Evolutionary conservation across 2,113 vertebrate genomes (phyloP), one percentile per base, ranked within the genome.

Genomic region (Ammodytes dubius): DNA sequence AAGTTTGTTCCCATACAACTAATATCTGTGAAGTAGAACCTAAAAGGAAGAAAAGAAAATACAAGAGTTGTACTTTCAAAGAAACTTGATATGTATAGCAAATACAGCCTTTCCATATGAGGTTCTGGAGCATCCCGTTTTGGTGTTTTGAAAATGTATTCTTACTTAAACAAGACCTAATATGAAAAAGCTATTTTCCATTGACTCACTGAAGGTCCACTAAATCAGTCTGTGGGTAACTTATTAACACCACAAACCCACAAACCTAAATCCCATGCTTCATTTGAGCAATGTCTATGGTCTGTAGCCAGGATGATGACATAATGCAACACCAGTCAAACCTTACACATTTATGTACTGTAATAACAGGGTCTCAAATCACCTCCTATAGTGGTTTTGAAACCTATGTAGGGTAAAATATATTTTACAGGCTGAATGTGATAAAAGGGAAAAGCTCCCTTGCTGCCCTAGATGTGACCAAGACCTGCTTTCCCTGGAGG

Each of bases 401-500:
- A 58, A 35, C 27, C 37, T 65, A 13, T n/a, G 0, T 3, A 17
- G 15, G 52, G 7, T 81, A 67, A 61, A 65, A 73, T 10, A 59
- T 35, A 65, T 39, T 45, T 47, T 49, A 39, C 49, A 15, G 49
- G 4, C 69, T 74, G 53, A 77, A 66, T 5, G 39, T 65, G 81
- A 73, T 45, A 53, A 73, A 81, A 64, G 42, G 27, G 54, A 37
- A 81, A 70, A 60, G 14, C 19, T 65, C n/a, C n/a, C 47, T 73
- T 1, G 15, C 61, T 82, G 82, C 46, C 43, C 77, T 78, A 67
- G 45, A 65, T 69, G 52, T 76, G 67, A 81, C 82, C 76, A 72
- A 63, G 70, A 78, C 77, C 70, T 74, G 54, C 54, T 15, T 47
- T 87, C 85, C 79, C 80, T 60, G 0, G 9, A 69, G 50, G 65